phyloP scores from a whole-genome alignment of 2,113 vertebrate genomes.

The Ursus arctos region DNA sequence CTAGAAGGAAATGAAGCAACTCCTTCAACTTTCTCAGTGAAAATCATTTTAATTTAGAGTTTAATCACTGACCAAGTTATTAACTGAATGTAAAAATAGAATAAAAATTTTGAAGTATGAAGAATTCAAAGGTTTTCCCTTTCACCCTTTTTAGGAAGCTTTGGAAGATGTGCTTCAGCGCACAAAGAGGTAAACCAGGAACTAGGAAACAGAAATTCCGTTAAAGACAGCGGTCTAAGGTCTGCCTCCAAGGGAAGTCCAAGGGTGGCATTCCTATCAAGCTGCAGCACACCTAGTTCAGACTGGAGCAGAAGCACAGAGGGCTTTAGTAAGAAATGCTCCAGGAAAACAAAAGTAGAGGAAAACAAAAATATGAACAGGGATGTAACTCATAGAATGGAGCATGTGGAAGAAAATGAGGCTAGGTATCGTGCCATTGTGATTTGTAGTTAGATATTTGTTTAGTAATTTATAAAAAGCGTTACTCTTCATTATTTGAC shows the following conservation, averaged over 20 bases:
- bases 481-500: neutral
- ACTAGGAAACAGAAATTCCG: neutral
- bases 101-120: neutral
- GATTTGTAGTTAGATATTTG: neutral
- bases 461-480: neutral
- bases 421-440: neutral
- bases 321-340: neutral
- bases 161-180: neutral
- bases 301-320: neutral
- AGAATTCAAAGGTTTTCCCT: neutral
- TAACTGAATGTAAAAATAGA: neutral
- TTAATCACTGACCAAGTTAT: neutral
- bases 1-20: neutral
- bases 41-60: constrained; percentile 1
- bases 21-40: neutral
- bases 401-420: neutral
- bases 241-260: neutral
- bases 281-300: neutral
- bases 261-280: neutral
- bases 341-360: neutral
- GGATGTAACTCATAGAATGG: neutral
- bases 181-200: neutral
- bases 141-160: neutral
- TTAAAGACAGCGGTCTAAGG: neutral
- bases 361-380: neutral